These are phyloP conservation scores for Podotricha telesiphe DNA, from an alignment of 2,888 invertebrate species.

Conservation along the genomic window DNA sequence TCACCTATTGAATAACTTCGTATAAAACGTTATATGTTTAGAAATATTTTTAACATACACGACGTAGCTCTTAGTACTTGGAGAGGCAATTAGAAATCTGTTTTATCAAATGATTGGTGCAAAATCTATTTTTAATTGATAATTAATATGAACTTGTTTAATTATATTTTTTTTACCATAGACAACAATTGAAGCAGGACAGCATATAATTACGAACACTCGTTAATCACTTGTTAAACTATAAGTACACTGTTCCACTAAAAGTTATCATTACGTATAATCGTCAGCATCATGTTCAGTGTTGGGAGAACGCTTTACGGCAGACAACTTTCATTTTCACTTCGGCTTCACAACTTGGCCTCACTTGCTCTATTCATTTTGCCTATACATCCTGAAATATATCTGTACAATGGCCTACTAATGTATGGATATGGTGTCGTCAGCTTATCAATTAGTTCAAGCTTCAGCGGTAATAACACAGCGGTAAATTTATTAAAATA, in stretches of 20 bases:
- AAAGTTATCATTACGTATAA: conserved; percentile 6
- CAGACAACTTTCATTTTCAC: conserved; percentile 67
- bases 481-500: conserved; percentile 38
- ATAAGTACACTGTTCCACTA: conserved; percentile 34
- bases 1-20: conserved; percentile 37
- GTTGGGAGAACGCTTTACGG: conserved; percentile 58
- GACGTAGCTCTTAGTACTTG: conserved; percentile 39
- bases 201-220: conserved; percentile 29
- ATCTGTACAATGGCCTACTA: conserved; percentile 46
- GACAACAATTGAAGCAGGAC: conserved; percentile 32
- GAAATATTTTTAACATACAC: conserved; percentile 34
- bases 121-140: conserved; percentile 28
- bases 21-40: conserved; percentile 34
- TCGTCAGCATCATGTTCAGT: conserved; percentile 28
- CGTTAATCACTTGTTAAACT: conserved; percentile 22
- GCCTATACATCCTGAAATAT: conserved; percentile 49
- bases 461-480: conserved; percentile 46
- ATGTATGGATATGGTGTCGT: conserved; percentile 35
- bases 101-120: conserved; percentile 27
- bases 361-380: conserved; percentile 62
- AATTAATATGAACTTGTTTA: conserved; percentile 14
- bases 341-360: conserved; percentile 66
- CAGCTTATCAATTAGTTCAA: conserved; percentile 44
- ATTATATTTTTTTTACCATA: conserved; percentile 23
- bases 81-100: conserved; percentile 32